Evolutionary conservation across 2,888 invertebrate genomes (phyloP).

Genomic region (Protodeltote pygarga): DNA sequence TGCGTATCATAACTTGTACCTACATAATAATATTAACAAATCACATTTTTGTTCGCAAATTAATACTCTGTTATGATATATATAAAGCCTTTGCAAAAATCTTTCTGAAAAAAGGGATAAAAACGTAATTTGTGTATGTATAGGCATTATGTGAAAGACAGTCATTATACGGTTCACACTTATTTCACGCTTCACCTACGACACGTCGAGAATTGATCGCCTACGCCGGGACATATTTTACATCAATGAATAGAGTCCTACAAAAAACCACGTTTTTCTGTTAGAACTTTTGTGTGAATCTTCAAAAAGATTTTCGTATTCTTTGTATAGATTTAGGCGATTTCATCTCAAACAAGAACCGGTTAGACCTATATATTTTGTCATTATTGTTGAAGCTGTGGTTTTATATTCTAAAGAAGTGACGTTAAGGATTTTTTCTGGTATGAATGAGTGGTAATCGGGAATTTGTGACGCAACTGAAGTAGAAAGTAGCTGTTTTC

Average conservation of each 20-base stretch:
- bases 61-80: no score
- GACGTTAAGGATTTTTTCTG: no score
- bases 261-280: conserved; percentile 9
- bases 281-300: not conserved
- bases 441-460: no score
- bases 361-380: no score
- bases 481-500: no score
- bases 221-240: conserved; percentile 35
- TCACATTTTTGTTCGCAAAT: no score
- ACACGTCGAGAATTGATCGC: conserved; percentile 44
- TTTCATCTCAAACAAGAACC: not conserved
- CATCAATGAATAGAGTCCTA: conserved; percentile 25
- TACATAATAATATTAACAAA: no score
- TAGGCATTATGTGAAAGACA: conserved; percentile 10
- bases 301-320: not conserved
- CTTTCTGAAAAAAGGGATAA: conserved; percentile 7
- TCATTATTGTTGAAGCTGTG: no score
- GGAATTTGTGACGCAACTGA: no score
- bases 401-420: no score
- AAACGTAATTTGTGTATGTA: conserved; percentile 11
- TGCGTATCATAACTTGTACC: no score
- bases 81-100: conserved; percentile 5
- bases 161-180: conserved; percentile 30
- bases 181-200: conserved; percentile 33
- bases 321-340: not conserved